phyloP scores from a whole-genome alignment of 2,888 invertebrate genomes.

The Lycophotia porphyrea region DNA sequence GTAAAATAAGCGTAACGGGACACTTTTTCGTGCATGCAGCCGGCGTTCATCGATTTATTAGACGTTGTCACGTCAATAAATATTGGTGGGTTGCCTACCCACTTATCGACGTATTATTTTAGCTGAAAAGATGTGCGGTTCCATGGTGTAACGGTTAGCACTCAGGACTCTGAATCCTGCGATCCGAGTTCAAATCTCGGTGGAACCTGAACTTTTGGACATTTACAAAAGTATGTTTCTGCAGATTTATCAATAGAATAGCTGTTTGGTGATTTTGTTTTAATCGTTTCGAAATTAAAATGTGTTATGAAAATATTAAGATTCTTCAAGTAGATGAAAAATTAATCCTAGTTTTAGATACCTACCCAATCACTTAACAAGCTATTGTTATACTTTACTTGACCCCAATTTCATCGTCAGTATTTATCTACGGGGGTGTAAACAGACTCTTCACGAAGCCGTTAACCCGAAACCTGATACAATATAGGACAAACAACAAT shows the following conservation, averaged over 20 bases:
- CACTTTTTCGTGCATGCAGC: too few species aligned
- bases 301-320: background rate
- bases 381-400: background rate
- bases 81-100: background rate
- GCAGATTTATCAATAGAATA: background rate
- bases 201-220: conserved; percentile 90
- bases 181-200: conserved; percentile 96
- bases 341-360: background rate
- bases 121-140: conserved; percentile 69
- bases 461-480: too few species aligned
- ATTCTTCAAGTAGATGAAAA: background rate
- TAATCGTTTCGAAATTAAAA: background rate
- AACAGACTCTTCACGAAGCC: too few species aligned
- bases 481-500: too few species aligned
- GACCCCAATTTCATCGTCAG: background rate
- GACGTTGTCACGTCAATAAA: too few species aligned
- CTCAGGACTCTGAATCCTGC: conserved; percentile 95
- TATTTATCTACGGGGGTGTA: too few species aligned
- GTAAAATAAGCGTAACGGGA: too few species aligned
- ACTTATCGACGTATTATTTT: conserved; percentile 3
- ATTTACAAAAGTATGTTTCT: background rate
- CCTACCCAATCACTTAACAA: background rate
- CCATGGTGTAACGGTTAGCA: conserved; percentile 93
- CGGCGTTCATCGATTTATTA: too few species aligned
- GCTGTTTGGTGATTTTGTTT: background rate